These are phyloP conservation scores for Chloebia gouldiae DNA, from an alignment of 2,113 vertebrate genomes.

Conservation along the genomic window DNA sequence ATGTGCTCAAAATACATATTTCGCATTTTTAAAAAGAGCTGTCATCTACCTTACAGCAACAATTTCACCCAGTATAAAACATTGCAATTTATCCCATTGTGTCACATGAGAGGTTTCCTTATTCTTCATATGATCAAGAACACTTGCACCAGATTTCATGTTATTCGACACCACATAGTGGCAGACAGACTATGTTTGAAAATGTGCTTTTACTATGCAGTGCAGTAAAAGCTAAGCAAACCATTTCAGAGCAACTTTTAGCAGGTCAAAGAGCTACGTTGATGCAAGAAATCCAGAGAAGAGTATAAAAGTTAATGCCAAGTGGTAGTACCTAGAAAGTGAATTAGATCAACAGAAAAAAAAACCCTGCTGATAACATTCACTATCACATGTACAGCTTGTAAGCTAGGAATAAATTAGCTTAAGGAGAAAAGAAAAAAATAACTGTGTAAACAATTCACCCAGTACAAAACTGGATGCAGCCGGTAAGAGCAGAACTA, in stretches of 20 bases:
- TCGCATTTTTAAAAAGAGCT: constrained; percentile 46
- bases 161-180: constrained; percentile 53
- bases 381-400: constrained; percentile 16
- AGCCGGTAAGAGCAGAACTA: constrained; percentile 33
- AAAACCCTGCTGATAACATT: constrained; percentile 11
- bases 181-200: constrained; percentile 54
- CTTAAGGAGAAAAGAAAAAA: background rate
- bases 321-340: constrained; percentile 43
- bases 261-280: constrained; percentile 4
- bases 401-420: constrained; percentile 31
- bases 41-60: constrained; percentile 53
- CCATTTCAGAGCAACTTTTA: constrained; percentile 28
- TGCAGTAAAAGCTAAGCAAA: constrained; percentile 57
- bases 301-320: constrained; percentile 54
- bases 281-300: background rate
- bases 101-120: background rate
- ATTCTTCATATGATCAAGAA: constrained; percentile 33
- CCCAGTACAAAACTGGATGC: constrained; percentile 21
- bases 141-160: constrained; percentile 57
- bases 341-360: constrained; percentile 44
- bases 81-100: constrained; percentile 32
- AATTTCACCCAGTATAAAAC: constrained; percentile 51
- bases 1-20: constrained; percentile 53
- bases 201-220: constrained; percentile 48
- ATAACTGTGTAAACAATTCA: constrained; percentile 48